Evolutionary conservation across 2,888 invertebrate genomes (phyloP).

Genomic region (Megaustenia siamemsis): DNA sequence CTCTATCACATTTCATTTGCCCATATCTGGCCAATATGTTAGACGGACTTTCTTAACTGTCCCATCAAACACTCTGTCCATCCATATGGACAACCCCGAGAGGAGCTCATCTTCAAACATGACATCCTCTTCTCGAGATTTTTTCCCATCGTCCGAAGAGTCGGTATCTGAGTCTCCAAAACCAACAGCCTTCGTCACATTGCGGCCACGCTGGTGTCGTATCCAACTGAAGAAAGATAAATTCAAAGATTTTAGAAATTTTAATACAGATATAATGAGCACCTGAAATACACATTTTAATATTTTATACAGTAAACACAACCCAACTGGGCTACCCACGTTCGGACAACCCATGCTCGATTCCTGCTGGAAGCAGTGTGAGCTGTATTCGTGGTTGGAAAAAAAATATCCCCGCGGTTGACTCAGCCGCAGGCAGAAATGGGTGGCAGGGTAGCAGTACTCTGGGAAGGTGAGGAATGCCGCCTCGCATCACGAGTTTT

Average conservation of each 20-base stretch:
- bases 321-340: no score
- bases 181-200: constrained; percentile 67
- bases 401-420: no score
- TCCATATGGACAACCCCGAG: constrained; percentile 96
- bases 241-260: background rate
- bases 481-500: no score
- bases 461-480: no score
- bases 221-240: constrained; percentile 36
- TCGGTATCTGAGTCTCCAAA: constrained; percentile 63
- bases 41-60: constrained; percentile 96
- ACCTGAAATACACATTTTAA: no score
- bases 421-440: no score
- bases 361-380: no score
- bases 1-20: constrained; percentile 36
- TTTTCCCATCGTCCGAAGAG: constrained; percentile 60
- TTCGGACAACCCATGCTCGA: no score
- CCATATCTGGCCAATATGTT: constrained; percentile 92
- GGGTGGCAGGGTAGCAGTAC: no score
- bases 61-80: constrained; percentile 97
- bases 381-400: no score
- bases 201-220: constrained; percentile 57
- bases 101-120: constrained; percentile 65
- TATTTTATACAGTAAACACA: no score
- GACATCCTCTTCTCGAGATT: constrained; percentile 59
- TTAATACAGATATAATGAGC: background rate